Base-by-base conservation (phyloP, 2,797 vertebrate species). In the Squalus acanthias region DNA sequence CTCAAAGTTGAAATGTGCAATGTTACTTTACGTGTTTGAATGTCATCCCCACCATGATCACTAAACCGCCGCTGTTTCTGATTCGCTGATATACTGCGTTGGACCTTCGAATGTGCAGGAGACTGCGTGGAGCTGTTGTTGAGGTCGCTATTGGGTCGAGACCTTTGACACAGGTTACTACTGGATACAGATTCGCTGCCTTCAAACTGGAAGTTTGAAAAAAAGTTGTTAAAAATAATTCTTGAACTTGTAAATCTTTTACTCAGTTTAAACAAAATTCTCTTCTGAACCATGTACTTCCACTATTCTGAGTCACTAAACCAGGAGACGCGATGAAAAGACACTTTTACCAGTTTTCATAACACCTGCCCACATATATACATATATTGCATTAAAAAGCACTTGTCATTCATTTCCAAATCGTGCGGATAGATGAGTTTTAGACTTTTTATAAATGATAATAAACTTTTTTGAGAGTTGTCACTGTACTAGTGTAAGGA, bases 31-130 rank as follows among this genome's bases (percentile, higher is more conserved):
- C 98, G 98, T 97, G 97, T 97, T 97, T 98, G 98, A 97, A 97
- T 20, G n/a, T 82, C 97, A 97, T 97, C 97, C 98, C 97, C 98
- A 99, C 99, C 97, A 46, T 99, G 98, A 97, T 99, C 98, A n/a
- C 98, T 99, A 97, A 98, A 99, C 13, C 98, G 98, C 82, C 98
- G 97, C 74, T 98, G 98, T 88, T 99, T 98, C 98, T 99, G 99
- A 97, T 99, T 99, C 96, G 99, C 98, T 0, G 99, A 99, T 98
- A 99, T 98, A 98, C 99, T 99, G 97, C 99, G 98, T 15, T 99
- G 99, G 97, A 99, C 99, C 98, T 99, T 99, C 97, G 99, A 98
- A 98, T 99, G 99, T 91, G 99, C 99, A 0, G 99, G 99, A n/a
- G 99, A 99, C 97, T 99, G 98, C 91, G 98, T 98, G 4, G 98